Evolutionary conservation across 1,140 invertebrate genomes (phyloP), one percentile per base, ranked within the genome.

Genomic region (Bombus haemorrhoidalis): DNA sequence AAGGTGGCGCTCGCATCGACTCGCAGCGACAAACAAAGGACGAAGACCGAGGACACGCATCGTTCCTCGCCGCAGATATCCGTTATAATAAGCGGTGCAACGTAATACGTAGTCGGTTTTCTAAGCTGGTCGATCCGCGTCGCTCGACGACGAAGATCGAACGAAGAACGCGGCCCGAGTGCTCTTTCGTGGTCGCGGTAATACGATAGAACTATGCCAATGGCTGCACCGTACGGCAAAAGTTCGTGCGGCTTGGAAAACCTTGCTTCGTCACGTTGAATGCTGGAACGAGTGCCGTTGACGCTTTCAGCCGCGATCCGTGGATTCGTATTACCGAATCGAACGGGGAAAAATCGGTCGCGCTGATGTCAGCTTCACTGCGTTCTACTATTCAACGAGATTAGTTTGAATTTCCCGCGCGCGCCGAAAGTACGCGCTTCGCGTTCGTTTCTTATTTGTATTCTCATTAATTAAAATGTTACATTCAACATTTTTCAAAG

Each of bases 171-270:
- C 71, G 75, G 72, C 47, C 47, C 34, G 79, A 83, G 53, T 80
- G 74, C 43, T 79, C 86, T 88, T 86, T 83, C 85, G 89, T 68
- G 90, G 90, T 77, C 79, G 37, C 43, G 68, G 76, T 90, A 90
- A 91, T 84, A 81, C 81, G 89, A 91, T 90, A 91, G 89, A 90
- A 90, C 73, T 88, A 81, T 90, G 89, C 86, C 89, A 90, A 85
- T 88, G 77, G 71, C 62, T 57, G 71, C 77, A 62, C 22, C 39
- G 57, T 6, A 28, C 28, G 69, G 34, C 66, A 88, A 90, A 90
- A 86, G 83, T 90, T 83, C 43, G 79, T 88, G 75, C 66, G 86
- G 86, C 64, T 87, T 90, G 68, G 86, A 83, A 66, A 90, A 87
- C 79, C 78, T 57, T 72, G 39, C 78, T 57, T 47, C 76, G 78